Conservation (phyloP, 2,888 invertebrate genomes). For the Gibbula magus region DNA sequence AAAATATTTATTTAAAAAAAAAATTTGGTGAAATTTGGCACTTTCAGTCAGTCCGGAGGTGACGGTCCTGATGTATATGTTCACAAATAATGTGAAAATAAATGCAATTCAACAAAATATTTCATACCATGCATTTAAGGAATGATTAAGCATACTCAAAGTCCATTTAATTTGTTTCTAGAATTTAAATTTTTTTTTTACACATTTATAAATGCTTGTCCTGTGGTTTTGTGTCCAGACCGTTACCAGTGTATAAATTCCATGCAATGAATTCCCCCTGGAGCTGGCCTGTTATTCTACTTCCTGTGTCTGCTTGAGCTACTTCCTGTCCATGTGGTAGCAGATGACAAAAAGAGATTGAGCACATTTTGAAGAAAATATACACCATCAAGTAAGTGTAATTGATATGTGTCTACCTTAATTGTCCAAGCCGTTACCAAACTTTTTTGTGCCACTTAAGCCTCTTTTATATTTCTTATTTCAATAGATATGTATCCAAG, state of each 20-base stretch:
- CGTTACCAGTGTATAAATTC: conserved; percentile 9
- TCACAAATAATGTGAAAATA: conserved; percentile 15
- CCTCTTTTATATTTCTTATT: conserved; percentile 9
- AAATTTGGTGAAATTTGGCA: conserved; percentile 5
- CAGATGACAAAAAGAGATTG: conserved; percentile 1
- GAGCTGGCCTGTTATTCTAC: conserved; percentile 7
- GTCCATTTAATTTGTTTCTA: conserved; percentile 15
- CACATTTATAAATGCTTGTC: not conserved
- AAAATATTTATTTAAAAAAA: not conserved
- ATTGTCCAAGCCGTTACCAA: conserved; percentile 7
- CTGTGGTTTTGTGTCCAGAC: conserved; percentile 15
- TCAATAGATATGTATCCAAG: not conserved
- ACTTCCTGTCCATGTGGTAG: conserved; percentile 12
- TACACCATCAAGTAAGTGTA: conserved; percentile 9
- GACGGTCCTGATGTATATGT: not conserved
- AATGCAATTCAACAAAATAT: not conserved
- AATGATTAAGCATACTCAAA: conserved; percentile 12
- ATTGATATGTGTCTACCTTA: conserved; percentile 8
- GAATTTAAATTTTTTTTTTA: not conserved
- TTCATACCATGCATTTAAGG: not conserved
- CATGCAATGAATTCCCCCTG: conserved; percentile 7
- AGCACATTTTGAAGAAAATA: conserved; percentile 15
- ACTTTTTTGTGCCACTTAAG: not conserved
- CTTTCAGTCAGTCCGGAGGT: not conserved
- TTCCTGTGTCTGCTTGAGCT: conserved; percentile 15